phyloP scores from a whole-genome alignment of 2,113 vertebrate genomes.

The Thunnus maccoyii region DNA sequence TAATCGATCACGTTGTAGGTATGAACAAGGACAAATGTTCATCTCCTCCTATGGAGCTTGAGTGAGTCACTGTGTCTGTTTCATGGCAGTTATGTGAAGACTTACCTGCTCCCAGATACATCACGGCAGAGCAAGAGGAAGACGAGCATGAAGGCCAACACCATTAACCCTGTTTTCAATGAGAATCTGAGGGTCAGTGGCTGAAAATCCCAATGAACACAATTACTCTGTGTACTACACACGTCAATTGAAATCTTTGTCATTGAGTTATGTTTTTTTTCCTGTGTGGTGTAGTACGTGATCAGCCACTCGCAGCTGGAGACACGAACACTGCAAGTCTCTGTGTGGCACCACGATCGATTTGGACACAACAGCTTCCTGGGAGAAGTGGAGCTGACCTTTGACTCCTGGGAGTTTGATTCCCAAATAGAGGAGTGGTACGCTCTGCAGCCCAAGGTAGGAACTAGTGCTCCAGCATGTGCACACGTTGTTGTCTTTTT shows the following conservation, averaged over 20 bases:
- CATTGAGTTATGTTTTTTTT: neutral
- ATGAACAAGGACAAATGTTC: neutral
- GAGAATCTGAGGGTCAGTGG: constrained; percentile 92
- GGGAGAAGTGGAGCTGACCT: constrained; percentile 95
- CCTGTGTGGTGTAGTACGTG: constrained; percentile 87
- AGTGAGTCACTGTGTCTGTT: constrained; percentile 7
- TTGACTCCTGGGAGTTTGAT: constrained; percentile 97
- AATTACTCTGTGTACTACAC: too few relatives aligned
- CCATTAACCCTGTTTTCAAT: constrained; percentile 93
- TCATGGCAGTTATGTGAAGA: constrained; percentile 93
- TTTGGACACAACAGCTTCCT: constrained; percentile 96
- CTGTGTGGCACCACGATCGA: constrained; percentile 97
- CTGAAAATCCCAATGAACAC: neutral
- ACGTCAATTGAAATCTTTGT: neutral
- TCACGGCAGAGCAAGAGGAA: constrained; percentile 97
- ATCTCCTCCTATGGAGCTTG: neutral
- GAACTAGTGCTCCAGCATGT: neutral
- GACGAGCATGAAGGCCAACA: constrained; percentile 95
- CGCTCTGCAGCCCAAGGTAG: constrained; percentile 93
- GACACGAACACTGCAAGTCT: constrained; percentile 94
- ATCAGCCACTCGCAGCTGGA: constrained; percentile 98
- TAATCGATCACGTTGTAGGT: too few relatives aligned
- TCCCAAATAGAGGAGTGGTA: constrained; percentile 92
- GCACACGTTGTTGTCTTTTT: neutral
- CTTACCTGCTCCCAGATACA: constrained; percentile 96